Evolutionary conservation across 2,888 invertebrate genomes (phyloP), one percentile per base, ranked within the genome.

Genomic region (Drosophila cracens): DNA sequence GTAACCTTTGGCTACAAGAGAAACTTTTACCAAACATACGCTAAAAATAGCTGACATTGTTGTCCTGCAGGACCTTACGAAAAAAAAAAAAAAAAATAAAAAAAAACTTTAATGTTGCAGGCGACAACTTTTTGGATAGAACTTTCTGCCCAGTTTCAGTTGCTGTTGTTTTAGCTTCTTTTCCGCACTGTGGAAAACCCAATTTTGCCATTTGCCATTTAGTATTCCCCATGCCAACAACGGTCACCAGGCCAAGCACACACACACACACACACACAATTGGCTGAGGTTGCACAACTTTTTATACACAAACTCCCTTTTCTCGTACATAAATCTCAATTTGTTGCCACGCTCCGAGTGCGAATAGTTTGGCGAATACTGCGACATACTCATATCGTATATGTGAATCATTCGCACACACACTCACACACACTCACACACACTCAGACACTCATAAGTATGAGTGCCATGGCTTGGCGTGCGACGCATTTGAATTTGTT

Each of bases 251-350:
- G 77, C 79, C 71, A 81, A 70, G 71, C 71, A 62, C 69, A 74
- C 66, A 57, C 54, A 40, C 64, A 58, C 53, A 60, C 67, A 53
- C 58, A 46, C 56, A 38, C 58, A 38, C 68, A 56, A 38, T 56
- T 56, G 56, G 29, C 38, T 56, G 56, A 38, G 56, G 38, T 56
- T 56, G 29, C 56, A 38, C 38, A 56, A 38, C 56, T 56, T 56
- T 56, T 38, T 29, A 61, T 46, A 56, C 60, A 63, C 65, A 57
- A n/a, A 33, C 16, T 21, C 51, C 74, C 83, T 80, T 31, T 31
- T 78, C 71, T 88, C 71, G 81, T 87, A 86, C 79, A 85, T 85
- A 85, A 85, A 85, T 85, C 85, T 85, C 87, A 85, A 85, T 85
- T 85, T 85, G 85, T 82, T 82, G 88, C 86, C 80, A 83, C 83